Evolutionary conservation across 1,140 invertebrate genomes (phyloP), one percentile per base, ranked within the genome.

Genomic region (Dufourea novaeangliae): DNA sequence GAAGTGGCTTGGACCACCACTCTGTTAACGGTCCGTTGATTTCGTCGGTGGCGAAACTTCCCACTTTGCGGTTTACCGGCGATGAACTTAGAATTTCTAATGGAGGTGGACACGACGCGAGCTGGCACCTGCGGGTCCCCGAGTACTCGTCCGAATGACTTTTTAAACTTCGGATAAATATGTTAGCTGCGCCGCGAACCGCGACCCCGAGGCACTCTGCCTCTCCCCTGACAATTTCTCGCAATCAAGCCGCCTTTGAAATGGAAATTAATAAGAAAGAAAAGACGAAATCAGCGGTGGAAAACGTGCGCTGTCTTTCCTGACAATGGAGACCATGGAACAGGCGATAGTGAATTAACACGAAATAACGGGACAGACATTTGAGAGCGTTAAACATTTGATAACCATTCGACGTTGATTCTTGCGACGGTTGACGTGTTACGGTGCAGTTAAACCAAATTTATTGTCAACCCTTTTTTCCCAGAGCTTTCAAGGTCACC

Each of bases 71-170:
- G 83, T 83, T 84, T 77, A 84, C 81, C 78, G 41, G 32, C 83
- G 78, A 84, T 84, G 81, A 84, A 84, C 83, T 84, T 84, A 73
- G 82, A 84, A 83, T 84, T 83, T 83, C 81, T 84, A 84, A 84
- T 84, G 59, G 57, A 62, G 72, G 72, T 46, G 80, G 69, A 83
- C 80, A 46, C 41, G 62, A 22, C 27, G 46, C 37, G 4, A 20
- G 5, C 71, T n/a, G n/a, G 46, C 50, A 27, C 25, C 22, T 29
- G 22, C 39, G 20, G 20, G n/a, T 54, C 27, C 63, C 34, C 25
- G 37, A 25, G 27, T 12, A 62, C 80, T 66, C 74, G 67, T 63
- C 8, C 75, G 46, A 64, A 78, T 70, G 74, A 82, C 76, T 82
- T 82, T 83, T 76, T 76, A 69, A 76, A 76, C 52, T 76, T 69